Evolutionary conservation across 2,797 vertebrate species (phyloP), one percentile per base, ranked within the genome.

Genomic region (Argya squamiceps): DNA sequence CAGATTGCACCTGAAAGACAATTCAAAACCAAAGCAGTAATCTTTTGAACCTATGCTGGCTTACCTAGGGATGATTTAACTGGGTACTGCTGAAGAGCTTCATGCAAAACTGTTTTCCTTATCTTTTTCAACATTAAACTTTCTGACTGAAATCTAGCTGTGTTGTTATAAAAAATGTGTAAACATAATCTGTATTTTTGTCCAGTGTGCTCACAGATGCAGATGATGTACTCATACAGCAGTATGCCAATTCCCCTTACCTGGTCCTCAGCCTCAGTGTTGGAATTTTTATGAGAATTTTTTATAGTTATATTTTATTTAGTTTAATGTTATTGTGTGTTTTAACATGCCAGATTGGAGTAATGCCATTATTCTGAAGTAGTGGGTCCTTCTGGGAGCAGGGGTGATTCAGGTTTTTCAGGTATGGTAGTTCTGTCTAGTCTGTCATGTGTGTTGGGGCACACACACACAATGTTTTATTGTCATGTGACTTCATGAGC

Each of bases 171-270:
- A 76, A 83, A 73, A 37, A 8, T 2, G 27, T 32, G 12, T 41
- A 81, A 30, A 22, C 34, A 23, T 24, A 43, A 29, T 67, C 22
- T 75, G 2, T 50, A 5, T 34, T 75, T 13, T 69, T 1, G 1
- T 46, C 12, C 20, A 41, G 1, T 16, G 10, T 1, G 0, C 27
- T 80, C 10, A 20, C 4, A 22, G 14, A 10, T 29, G 63, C 26
- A 44, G 27, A 15, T 53, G 58, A 41, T 19, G 2, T 36, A 15
- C 15, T 80, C 2, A 18, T 74, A 64, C 4, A 15, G 8, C 24
- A 63, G 7, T 69, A 16, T 43, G 32, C 14, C 7, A 11, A 2
- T 60, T 76, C 7, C n/a, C 9, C 19, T 77, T 63, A 16, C 7
- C 4, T 79, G 59, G 26, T 19, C 49, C n/a, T 58, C 8, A 30